Evolutionary conservation across 30 jellyfish, hydroid and myxozoan genomes (phyloP).

Genomic region (Chrysaora quinquecirrha): DNA sequence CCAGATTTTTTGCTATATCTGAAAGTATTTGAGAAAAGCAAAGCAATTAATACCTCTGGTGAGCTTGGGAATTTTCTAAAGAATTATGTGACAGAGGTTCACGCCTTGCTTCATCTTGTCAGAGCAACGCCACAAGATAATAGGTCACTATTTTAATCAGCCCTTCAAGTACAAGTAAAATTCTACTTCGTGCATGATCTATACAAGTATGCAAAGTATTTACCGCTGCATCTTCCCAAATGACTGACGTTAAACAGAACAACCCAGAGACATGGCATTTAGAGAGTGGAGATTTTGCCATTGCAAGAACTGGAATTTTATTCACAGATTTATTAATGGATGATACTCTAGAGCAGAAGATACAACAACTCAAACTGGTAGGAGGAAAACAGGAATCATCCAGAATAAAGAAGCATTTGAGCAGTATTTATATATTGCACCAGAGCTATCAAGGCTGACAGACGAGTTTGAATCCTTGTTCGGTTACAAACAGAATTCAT

Average conservation of each 20-base stretch:
- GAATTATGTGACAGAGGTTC: slow-evolving; percentile 14
- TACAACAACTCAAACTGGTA: no score
- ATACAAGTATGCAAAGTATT: slow-evolving; percentile 27
- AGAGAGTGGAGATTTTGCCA: not conserved
- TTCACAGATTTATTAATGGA: slow-evolving; percentile 16
- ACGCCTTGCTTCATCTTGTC: slow-evolving; percentile 18
- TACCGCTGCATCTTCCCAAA: slow-evolving; percentile 31
- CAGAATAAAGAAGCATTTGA: not conserved
- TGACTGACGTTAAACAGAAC: slow-evolving; percentile 19
- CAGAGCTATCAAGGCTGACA: not conserved
- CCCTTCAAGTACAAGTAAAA: slow-evolving; percentile 41
- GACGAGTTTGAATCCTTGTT: not conserved
- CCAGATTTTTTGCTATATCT: no score
- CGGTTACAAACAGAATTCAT: not conserved
- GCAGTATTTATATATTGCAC: not conserved
- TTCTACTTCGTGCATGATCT: slow-evolving; percentile 31
- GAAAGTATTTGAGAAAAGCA: no score
- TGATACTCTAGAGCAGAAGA: not conserved
- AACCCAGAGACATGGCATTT: slow-evolving; percentile 14
- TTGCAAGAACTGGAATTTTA: slow-evolving; percentile 22
- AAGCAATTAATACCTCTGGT: not conserved
- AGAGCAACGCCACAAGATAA: slow-evolving; percentile 43
- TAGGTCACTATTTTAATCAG: not conserved
- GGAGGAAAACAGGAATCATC: not conserved
- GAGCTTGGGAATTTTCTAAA: not conserved